phyloP scores from a whole-genome alignment of 2,113 vertebrate species.

The Pipra filicauda region DNA sequence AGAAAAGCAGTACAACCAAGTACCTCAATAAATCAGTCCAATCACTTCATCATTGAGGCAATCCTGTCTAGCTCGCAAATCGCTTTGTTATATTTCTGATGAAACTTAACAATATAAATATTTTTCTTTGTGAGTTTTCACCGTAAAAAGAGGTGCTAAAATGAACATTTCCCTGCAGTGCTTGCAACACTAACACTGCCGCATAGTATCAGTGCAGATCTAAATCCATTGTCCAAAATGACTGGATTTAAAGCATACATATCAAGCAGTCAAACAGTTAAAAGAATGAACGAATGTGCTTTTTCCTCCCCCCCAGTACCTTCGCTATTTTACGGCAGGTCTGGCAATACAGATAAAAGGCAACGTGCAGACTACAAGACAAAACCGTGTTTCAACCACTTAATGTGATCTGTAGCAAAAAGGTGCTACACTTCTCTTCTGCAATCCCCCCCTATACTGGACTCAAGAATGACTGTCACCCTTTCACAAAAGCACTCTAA shows the following conservation, averaged over 20 bases:
- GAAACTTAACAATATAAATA: neutral
- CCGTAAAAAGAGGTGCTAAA: neutral
- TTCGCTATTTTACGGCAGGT: neutral
- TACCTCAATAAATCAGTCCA: neutral
- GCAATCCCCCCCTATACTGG: neutral
- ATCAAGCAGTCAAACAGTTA: neutral
- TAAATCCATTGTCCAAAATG: neutral
- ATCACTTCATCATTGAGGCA: neutral
- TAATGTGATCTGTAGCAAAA: neutral
- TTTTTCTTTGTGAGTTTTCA: neutral
- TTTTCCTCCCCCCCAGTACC: neutral
- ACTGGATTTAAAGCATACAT: neutral
- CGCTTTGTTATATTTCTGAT: neutral
- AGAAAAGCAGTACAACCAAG: neutral
- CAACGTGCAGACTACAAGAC: neutral
- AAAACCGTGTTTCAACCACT: neutral
- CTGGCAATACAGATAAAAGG: neutral
- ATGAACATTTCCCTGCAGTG: neutral
- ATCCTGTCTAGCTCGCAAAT: neutral
- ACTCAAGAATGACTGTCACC: neutral
- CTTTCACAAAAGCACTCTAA: neutral
- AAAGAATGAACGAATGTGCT: fast-evolving
- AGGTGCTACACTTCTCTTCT: neutral
- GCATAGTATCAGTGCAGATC: constrained; percentile 12
- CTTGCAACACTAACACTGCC: neutral